Evolutionary conservation across 2,888 invertebrate species (phyloP).

Genomic region (Rotaria macrura): DNA sequence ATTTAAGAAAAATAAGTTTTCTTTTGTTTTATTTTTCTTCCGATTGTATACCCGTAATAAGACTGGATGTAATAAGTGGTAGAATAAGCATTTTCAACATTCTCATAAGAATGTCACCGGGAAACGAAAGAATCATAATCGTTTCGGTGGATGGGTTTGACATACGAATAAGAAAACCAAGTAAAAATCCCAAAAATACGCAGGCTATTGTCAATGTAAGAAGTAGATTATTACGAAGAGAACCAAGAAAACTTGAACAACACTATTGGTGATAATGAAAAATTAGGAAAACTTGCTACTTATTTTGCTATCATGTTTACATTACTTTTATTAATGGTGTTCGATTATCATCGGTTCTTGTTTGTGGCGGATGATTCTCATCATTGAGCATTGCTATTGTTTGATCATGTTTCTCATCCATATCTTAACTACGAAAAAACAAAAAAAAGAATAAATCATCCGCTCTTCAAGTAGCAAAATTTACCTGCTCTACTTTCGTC

Average conservation of each 20-base stretch:
- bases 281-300: neutral
- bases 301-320: neutral
- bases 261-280: neutral
- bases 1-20: neutral
- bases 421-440: neutral
- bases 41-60: slow-evolving; percentile 55
- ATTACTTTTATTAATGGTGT: neutral
- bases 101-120: slow-evolving; percentile 61
- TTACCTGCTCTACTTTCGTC: neutral
- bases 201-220: slow-evolving; percentile 55
- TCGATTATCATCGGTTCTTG: neutral
- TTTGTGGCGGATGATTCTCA: neutral
- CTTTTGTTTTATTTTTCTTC: neutral
- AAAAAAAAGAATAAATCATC: neutral
- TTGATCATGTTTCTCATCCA: slow-evolving; percentile 17
- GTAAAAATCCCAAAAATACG: slow-evolving; percentile 57
- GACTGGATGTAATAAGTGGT: slow-evolving; percentile 59
- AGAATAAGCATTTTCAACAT: slow-evolving; percentile 62
- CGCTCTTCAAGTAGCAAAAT: neutral
- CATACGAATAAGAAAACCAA: slow-evolving; percentile 56
- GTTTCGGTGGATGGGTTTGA: slow-evolving; percentile 52
- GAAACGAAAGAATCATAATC: slow-evolving; percentile 58
- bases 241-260: neutral
- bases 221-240: neutral
- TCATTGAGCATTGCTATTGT: neutral